Base-by-base conservation (phyloP, 1,140 invertebrate genomes). In the Nebria ingens region DNA sequence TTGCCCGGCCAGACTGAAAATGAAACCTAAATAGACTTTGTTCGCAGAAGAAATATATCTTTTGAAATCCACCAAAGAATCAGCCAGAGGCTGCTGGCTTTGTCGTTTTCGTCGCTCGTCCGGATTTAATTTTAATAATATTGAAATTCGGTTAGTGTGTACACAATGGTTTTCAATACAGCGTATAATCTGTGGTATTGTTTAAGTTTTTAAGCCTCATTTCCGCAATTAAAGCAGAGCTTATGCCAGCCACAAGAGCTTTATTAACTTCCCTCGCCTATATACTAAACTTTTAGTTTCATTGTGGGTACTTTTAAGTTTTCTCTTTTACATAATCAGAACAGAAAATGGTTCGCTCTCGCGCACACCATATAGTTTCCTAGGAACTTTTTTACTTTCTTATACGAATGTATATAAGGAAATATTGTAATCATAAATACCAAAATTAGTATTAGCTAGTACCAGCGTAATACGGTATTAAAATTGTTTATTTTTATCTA, bases 141-240 rank as follows among this genome's bases (percentile, higher is more conserved):
- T 45, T 12, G 40, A 45, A 45, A 45, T 45, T 45, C 40, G 17
- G 40, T 45, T 45, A 45, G 40, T 45, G n/a, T n/a, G 40, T 45
- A 45, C 40, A 45, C 40, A 45, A 45, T 45, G 40, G 17, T 17
- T n/a, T 45, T 45, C 40, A 45, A 45, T 45, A 45, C 40, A 6
- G 40, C 40, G 40, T 45, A 45, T 58, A 58, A 55, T 58, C 57
- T 21, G n/a, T 12, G 25, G 9, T 29, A 55, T 58, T 58, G 53
- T 58, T 58, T 54, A 58, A 58, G 25, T 58, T 58, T 58, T 58
- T 58, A 58, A 58, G 54, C 57, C 50, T 42, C 34, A 58, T 58
- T 58, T 58, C 57, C 57, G 57, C 57, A 58, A 58, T 58, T 58
- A 58, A 58, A 58, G 42, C 53, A 45, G 6, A 17, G 6, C 40